Evolutionary conservation across 1,140 invertebrate genomes (phyloP), one percentile per base, ranked within the genome.

Genomic region (Schlechtendalia chinensis): DNA sequence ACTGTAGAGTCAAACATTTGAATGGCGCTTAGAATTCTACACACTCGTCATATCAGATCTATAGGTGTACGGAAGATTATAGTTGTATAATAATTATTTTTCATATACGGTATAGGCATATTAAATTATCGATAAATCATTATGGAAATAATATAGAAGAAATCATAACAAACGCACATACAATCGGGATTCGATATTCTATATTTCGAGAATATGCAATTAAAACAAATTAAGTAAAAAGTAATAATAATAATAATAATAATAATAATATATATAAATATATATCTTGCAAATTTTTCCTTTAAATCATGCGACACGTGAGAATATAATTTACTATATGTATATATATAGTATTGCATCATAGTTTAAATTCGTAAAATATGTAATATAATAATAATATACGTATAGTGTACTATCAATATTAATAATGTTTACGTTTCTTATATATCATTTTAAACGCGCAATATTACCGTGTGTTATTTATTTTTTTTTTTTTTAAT

Each of bases 381-480:
- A 67, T 39, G 5, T 14, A 67, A 5, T 67, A n/a, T 22, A 61
- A n/a, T 67, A 5, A 67, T 67, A 45, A 22, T 39, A 39, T 39
- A 67, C n/a, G 32, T 27, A 61, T 5, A 61, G 14, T 63, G 27
- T 63, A 63, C 29, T 63, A 32, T 50, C 11, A 50, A 50, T 50
- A 50, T 12, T 6, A 12, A 50, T 50, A 50, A 12, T 8, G 5
- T 50, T 50, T 50, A 1, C 47, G 47, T 12, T 50, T 17, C 8
- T 17, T 32, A 17, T 32, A 63, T 50, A 22, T 69, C 11, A 22
- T 69, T n/a, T 14, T 50, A 50, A 69, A 69, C 67, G 22, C 45
- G 17, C 67, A 69, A 22, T 69, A 50, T 69, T 47, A 4, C 32
- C n/a, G n/a, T n/a, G n/a, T n/a, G n/a, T n/a, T 69, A 22, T 72